Base-by-base conservation (phyloP, 35 echinoderm and acorn worm genomes). In the Apostichopus parvimensis region DNA sequence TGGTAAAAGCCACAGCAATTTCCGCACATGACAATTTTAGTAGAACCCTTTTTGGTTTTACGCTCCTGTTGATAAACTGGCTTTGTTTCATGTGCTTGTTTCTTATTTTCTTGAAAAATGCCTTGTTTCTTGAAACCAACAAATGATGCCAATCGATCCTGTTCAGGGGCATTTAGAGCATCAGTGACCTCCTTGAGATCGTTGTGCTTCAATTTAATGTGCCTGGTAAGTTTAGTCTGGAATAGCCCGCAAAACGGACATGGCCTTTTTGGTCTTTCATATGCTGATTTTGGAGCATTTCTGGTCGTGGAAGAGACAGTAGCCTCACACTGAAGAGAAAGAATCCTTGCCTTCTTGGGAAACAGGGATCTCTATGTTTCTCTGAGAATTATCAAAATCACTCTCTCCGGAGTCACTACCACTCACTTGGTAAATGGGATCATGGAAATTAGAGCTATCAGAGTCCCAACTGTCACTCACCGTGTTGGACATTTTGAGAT, bases 161-260 rank as follows among this genome's bases (percentile, higher is more conserved):
- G 59, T 75, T 77, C 45, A 26, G 92, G 92, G 10, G 70, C 79
- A 53, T 13, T 53, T 14, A 93, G 6, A 9, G 92, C 92, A 55
- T 82, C 80, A 54, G 58, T 22, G 8, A 93, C 92, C 34, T 53
- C 80, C n/a, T 86, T 68, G 1, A 53, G 13, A 76, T 93, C 45
- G 58, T 86, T 87, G 72, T 93, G 92, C 59, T 77, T 76, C 21
- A 75, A 21, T 73, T n/a, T 20, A 22, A 93, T 93, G 57, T 93
- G 92, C 59, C 79, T 72, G 6, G 80, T 58, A 54, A 93, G 83
- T 21, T 87, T 93, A 9, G 81, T 54, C 77, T 93, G 65, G 15
- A 24, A 45, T 18, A 70, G 28, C n/a, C 57, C 70, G 57, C 92
- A 93, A 87, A 93, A 93, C 53, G 62, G 79, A 52, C 92, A 93